phyloP scores from a whole-genome alignment of 2,888 invertebrate species.

The Zaprionus lineosus region DNA sequence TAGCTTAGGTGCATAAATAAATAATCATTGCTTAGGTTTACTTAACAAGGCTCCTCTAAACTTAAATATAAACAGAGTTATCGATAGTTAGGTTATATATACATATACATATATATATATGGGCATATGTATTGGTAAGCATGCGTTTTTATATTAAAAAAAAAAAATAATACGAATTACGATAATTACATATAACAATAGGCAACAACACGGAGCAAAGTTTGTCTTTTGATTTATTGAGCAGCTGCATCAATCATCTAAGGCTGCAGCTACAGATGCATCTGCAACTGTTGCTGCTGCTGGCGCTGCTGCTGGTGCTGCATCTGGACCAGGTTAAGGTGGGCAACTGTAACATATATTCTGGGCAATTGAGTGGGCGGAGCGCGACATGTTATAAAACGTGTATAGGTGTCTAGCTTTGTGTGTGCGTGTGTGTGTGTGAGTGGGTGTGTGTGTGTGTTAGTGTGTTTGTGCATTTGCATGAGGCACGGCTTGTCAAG shows the following conservation, averaged over 20 bases:
- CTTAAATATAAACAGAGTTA: conserved; percentile 31
- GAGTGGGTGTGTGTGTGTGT: conserved; percentile 14
- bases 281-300: too few relatives aligned
- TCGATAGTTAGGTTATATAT: conserved; percentile 30
- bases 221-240: conserved; percentile 11
- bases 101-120: conserved; percentile 19
- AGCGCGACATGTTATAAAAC: conserved; percentile 37
- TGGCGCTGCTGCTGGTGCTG: too few relatives aligned
- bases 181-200: conserved; percentile 64
- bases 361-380: conserved; percentile 1
- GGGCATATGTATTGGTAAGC: conserved; percentile 2
- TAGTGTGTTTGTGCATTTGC: conserved; percentile 31
- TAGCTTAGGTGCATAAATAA: conserved; percentile 53
- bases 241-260: conserved; percentile 46
- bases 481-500: conserved; percentile 54
- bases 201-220: conserved; percentile 75
- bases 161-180: conserved; percentile 12
- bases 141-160: conserved; percentile 10
- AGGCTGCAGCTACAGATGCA: too few relatives aligned
- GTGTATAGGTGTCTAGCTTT: conserved; percentile 2
- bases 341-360: conserved; percentile 44
- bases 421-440: conserved; percentile 10
- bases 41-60: conserved; percentile 47
- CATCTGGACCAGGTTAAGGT: conserved; percentile 19
- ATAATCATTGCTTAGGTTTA: conserved; percentile 57